Evolutionary conservation across 2,113 vertebrate genomes (phyloP).

Genomic region (Pelobates fuscus): DNA sequence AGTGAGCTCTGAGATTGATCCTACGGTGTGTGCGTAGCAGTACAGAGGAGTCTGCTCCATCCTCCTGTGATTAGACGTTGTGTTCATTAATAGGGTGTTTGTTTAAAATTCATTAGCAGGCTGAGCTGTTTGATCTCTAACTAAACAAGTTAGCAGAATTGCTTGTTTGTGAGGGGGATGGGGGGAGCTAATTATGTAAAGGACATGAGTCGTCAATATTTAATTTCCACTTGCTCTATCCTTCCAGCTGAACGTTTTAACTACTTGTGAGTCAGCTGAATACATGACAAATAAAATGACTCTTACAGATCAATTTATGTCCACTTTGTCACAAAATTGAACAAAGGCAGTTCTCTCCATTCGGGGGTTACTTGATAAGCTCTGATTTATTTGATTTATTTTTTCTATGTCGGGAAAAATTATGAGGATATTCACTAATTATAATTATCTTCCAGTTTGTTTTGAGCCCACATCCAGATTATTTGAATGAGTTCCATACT

Average conservation of each 20-base stretch:
- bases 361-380: too few relatives aligned
- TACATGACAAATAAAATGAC: background rate
- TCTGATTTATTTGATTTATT: too few relatives aligned
- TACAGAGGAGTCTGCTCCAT: background rate
- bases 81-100: constrained; percentile 74
- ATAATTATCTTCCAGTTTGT: too few relatives aligned
- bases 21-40: background rate
- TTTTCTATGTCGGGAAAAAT: too few relatives aligned
- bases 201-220: constrained; percentile 72
- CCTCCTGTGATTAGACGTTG: constrained; percentile 73
- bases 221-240: constrained; percentile 64
- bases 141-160: constrained; percentile 79
- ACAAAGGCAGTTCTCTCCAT: too few relatives aligned
- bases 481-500: too few relatives aligned
- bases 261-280: constrained; percentile 3
- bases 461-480: too few relatives aligned
- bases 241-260: constrained; percentile 26
- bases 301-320: background rate
- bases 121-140: constrained; percentile 74
- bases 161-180: constrained; percentile 56
- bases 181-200: constrained; percentile 76
- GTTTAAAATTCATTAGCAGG: constrained; percentile 75
- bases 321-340: too few relatives aligned
- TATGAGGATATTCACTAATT: too few relatives aligned
- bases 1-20: background rate